These are phyloP conservation scores for Pangasius krempfi DNA, from an alignment of 2,797 vertebrate genomes.

Conservation along the genomic window DNA sequence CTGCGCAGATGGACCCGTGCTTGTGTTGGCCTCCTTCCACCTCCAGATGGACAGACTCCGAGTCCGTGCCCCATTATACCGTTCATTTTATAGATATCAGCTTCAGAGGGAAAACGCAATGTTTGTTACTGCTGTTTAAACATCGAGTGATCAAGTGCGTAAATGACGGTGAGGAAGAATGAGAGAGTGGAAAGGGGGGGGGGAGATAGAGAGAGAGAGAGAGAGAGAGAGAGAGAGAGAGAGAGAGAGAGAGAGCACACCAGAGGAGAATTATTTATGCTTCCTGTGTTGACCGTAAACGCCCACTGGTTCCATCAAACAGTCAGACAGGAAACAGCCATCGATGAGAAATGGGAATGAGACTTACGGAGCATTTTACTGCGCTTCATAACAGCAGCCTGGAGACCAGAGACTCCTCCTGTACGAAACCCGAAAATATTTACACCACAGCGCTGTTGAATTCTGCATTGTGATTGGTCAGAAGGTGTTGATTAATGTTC, in stretches of 20 bases:
- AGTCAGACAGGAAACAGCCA: conserved; percentile 49
- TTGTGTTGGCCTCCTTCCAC: conserved; percentile 43
- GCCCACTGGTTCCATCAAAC: conserved; percentile 51
- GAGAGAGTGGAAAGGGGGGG: background rate
- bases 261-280: conserved; percentile 43
- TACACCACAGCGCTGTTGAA: background rate
- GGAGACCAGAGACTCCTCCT: background rate
- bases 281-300: conserved; percentile 48
- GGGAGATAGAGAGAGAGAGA: background rate
- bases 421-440: background rate
- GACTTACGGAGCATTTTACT: conserved; percentile 37
- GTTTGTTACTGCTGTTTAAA: conserved; percentile 12
- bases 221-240: background rate
- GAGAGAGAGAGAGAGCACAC: background rate
- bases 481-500: background rate
- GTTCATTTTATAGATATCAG: conserved; percentile 14
- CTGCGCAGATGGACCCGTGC: conserved; percentile 49
- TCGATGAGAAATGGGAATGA: conserved; percentile 48
- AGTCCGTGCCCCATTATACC: conserved; percentile 29
- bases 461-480: background rate
- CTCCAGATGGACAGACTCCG: conserved; percentile 44
- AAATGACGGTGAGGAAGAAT: background rate
- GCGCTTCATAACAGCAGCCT: conserved; percentile 20
- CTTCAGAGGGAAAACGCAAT: conserved; percentile 23
- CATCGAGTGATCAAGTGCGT: conserved; percentile 1